These are phyloP conservation scores for Bovichtus variegatus DNA, from an alignment of 2,797 vertebrate species.

Conservation along the genomic window DNA sequence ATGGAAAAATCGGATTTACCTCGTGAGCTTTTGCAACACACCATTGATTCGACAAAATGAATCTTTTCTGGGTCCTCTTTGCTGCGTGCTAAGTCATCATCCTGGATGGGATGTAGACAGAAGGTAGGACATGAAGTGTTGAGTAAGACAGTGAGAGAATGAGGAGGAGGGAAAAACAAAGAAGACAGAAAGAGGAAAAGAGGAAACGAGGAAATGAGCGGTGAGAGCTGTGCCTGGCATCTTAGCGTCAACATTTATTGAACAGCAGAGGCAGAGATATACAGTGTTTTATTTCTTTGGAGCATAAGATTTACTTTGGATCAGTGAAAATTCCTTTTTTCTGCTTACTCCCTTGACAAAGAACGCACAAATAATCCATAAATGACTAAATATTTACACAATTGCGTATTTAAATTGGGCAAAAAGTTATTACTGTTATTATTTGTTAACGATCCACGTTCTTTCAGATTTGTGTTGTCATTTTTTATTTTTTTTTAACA, in stretches of 20 bases:
- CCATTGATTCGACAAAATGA: constrained; percentile 46
- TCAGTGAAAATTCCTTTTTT: background rate
- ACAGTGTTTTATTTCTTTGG: background rate
- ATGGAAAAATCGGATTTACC: constrained; percentile 48
- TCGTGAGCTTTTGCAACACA: constrained; percentile 37
- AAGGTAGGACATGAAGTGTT: constrained; percentile 52
- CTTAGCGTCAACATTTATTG: constrained; percentile 10
- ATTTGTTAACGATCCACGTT: background rate
- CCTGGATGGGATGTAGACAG: constrained; percentile 20
- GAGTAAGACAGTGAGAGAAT: constrained; percentile 5
- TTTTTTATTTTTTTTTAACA: too few species aligned
- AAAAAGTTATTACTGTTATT: background rate
- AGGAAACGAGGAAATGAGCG: constrained; percentile 33
- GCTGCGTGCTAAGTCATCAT: constrained; percentile 31
- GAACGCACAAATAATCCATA: background rate
- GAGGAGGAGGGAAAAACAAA: constrained; percentile 1
- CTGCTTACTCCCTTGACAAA: background rate
- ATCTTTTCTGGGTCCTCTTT: constrained; percentile 31
- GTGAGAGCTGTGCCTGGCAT: background rate
- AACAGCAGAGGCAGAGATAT: background rate
- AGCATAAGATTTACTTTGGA: background rate
- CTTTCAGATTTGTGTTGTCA: background rate
- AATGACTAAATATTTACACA: background rate
- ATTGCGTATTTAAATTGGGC: background rate
- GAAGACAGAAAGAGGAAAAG: background rate